Evolutionary conservation across 2,113 vertebrate genomes (phyloP).

Genomic region (Nanger granti): DNA sequence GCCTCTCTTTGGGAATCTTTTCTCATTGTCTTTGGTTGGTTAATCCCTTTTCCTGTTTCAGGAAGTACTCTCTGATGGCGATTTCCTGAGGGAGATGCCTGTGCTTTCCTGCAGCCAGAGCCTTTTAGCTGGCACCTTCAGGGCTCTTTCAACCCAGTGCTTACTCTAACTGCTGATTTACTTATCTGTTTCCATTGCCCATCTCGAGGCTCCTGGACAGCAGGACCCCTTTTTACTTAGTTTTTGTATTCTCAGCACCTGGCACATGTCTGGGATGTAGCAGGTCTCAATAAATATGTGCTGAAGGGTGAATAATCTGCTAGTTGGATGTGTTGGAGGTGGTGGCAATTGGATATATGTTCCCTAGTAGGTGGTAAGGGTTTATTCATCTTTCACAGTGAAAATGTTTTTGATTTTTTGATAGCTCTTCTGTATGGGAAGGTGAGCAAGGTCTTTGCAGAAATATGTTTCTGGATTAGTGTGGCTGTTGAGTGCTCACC

Average conservation of each 20-base stretch:
- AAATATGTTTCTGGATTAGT: conserved; percentile 36
- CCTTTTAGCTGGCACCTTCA: not conserved
- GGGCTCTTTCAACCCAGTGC: not conserved
- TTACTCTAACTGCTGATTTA: not conserved
- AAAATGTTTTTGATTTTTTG: not conserved
- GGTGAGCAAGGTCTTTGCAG: conserved; percentile 30
- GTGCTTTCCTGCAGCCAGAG: not conserved
- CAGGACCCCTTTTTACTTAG: not conserved
- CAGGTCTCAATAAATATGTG: not conserved
- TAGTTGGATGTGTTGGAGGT: not conserved
- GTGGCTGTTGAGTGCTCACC: conserved; percentile 36
- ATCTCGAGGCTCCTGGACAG: not conserved
- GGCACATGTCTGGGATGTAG: not conserved
- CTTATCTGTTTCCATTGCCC: not conserved
- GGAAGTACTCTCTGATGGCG: not conserved
- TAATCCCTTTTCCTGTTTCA: not conserved
- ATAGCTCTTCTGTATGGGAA: not conserved
- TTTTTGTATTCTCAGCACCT: not conserved
- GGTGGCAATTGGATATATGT: conserved; percentile 1
- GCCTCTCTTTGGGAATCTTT: not conserved
- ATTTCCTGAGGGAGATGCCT: not conserved
- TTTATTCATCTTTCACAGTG: conserved; percentile 31
- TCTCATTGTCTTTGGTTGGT: not conserved
- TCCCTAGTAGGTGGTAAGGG: not conserved
- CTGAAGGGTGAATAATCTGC: conserved; percentile 24